Evolutionary conservation across 1,140 invertebrate genomes (phyloP), one percentile per base, ranked within the genome.

Genomic region (Stegodyphus dumicola): DNA sequence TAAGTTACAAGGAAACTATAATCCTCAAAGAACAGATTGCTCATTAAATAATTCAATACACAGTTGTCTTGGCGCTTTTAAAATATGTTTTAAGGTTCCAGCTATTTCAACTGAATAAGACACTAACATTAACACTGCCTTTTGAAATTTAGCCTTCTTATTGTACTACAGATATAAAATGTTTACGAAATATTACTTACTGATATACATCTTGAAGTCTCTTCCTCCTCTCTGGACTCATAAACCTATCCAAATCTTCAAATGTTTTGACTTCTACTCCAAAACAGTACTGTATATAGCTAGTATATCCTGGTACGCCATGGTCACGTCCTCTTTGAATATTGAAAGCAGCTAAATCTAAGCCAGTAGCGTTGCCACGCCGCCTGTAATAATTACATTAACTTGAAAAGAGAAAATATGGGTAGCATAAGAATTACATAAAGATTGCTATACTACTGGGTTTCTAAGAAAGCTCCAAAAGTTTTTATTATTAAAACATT

Each of bases 241-340:
- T 80, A 2, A 87, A 77, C 17, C 78, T 69, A 10, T 76, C 83
- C n/a, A 88, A 51, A 54, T 88, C 87, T 10, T 87, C 87, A 49
- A 87, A 88, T 33, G 69, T 77, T 11, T 87, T 76, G 48, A 88
- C 64, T 64, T 87, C 71, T 9, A 87, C 74, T 60, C 87, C 88
- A 49, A 79, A 78, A 17, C 88, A 88, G 15, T 83, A 80, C 51
- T 88, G 76, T 5, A 87, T 66, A 15, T 88, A 89, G 56, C 77
- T 79, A 5, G 86, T 87, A 79, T 91, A 91, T 13, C 89, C 89
- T 7, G 89, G 89, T 64, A 91, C 73, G 18, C 91, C 91, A 64
- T 91, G 90, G 77, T 91, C 91, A 10, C 90, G 79, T 56, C 91
- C 90, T 85, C 90, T 86, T 85, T 91, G 89, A 52, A 91, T 91